Conservation (phyloP, 2,888 invertebrate species). For the Meiosimyza decipiens region DNA sequence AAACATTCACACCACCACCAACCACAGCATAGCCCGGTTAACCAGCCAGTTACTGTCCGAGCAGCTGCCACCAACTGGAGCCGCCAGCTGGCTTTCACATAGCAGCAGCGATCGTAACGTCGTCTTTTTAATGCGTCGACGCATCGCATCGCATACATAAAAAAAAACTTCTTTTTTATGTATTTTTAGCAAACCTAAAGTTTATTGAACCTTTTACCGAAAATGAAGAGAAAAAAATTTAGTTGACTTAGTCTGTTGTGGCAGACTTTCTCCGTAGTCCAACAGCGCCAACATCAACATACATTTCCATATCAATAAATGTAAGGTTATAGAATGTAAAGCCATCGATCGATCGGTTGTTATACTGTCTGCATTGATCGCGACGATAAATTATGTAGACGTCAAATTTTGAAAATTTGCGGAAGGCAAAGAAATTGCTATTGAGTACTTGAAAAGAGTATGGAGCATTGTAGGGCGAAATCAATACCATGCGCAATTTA, state of each 20-base stretch:
- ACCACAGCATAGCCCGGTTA: not conserved
- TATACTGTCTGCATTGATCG: no score
- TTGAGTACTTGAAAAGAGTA: no score
- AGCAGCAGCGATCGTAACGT: constrained; percentile 13
- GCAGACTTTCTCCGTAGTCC: constrained; percentile 60
- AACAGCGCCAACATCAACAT: no score
- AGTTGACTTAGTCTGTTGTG: constrained; percentile 42
- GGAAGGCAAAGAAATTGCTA: no score
- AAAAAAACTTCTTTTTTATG: constrained; percentile 38
- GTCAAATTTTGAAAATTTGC: no score
- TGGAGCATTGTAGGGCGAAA: no score
- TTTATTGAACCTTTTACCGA: constrained; percentile 58
- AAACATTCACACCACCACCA: not conserved
- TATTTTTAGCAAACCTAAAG: constrained; percentile 58
- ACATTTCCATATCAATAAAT: no score
- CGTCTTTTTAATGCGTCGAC: constrained; percentile 30
- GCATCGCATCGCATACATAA: constrained; percentile 34
- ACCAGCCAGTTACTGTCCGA: not conserved
- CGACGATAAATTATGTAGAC: no score
- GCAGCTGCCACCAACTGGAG: not conserved
- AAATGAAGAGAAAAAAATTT: constrained; percentile 11
- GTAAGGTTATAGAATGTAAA: no score
- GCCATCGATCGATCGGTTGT: no score
- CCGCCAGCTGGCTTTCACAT: constrained; percentile 18
- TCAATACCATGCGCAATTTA: no score